Base-by-base conservation (phyloP, 2,888 invertebrate species). In the Trypoxylon attenuatum region DNA sequence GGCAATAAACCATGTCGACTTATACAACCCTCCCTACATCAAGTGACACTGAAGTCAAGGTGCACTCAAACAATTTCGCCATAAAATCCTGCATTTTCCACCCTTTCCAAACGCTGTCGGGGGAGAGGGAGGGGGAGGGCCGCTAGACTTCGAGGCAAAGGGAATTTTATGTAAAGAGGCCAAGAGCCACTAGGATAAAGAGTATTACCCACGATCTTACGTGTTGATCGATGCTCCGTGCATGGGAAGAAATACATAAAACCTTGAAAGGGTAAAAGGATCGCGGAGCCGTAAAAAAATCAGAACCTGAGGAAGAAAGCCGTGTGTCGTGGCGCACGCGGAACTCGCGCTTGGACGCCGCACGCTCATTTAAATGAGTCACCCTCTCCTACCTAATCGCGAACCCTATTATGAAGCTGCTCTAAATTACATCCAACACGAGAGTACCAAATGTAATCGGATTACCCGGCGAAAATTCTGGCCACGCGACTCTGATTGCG, bases 291-390 rank as follows among this genome's bases (percentile, higher is more conserved):
- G 5, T 15, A 46, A 33, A 60, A 57, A 64, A 15, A 52, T 42
- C 53, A 25, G 58, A 47, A 58, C 63, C 63, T 56, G 61, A 25
- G 19, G 15, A 8, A 38, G 15, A 16, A 27, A 15, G 27, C 41
- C 46, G 71, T 53, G 62, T 71, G 66, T 66, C 52, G 54, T 58
- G 43, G 42, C 54, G 59, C 52, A 63, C 69, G 61, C 72, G 66
- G 63, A 66, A 57, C 63, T 29, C 22, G 25, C 43, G 50, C 49
- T 10, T 49, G 55, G 47, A 52, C 54, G 54, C 13, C 33, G 46
- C 61, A 69, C 55, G 59, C 50, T 71, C 69, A 69, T 74, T 71
- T 54, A 71, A 74, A 74, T 72, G 54, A 74, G 57, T 52, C 41
- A 56, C 46, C 66, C 63, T 41, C 59, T 47, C 41, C 33, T 10